Evolutionary conservation across 2,888 invertebrate species (phyloP).

Genomic region (Selenia dentaria): DNA sequence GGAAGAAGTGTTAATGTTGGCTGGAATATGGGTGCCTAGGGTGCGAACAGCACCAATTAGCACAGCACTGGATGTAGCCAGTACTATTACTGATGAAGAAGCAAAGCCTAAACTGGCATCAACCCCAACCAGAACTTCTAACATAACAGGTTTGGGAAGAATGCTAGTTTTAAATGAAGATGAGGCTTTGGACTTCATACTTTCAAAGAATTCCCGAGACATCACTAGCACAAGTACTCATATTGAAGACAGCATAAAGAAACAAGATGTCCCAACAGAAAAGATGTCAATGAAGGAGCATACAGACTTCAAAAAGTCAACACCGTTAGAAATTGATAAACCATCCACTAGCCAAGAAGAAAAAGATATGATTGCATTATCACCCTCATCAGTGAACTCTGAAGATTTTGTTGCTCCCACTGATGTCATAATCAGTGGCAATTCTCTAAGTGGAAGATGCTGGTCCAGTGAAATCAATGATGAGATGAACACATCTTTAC

Average conservation of each 20-base stretch:
- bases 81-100: conserved; percentile 81
- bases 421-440: conserved; percentile 80
- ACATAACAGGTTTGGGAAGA: conserved; percentile 71
- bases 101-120: conserved; percentile 64
- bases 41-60: conserved; percentile 90
- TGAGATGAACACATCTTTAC: conserved; percentile 75
- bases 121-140: conserved; percentile 61
- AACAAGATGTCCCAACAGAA: conserved; percentile 32
- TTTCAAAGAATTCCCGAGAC: conserved; percentile 77
- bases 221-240: conserved; percentile 37
- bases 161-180: conserved; percentile 87
- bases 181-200: conserved; percentile 88
- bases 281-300: conserved; percentile 18
- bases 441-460: conserved; percentile 86
- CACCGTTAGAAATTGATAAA: conserved; percentile 49
- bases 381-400: conserved; percentile 61
- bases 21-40: conserved; percentile 94
- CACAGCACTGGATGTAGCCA: conserved; percentile 91
- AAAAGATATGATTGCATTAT: conserved; percentile 46
- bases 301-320: conserved; percentile 16
- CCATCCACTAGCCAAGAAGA: conserved; percentile 62
- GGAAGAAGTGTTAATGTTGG: conserved; percentile 91
- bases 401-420: conserved; percentile 61
- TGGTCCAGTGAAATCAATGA: conserved; percentile 87
- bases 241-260: conserved; percentile 28